phyloP scores from a whole-genome alignment of 2,797 vertebrate species.

The Crocodylus rhombifer region DNA sequence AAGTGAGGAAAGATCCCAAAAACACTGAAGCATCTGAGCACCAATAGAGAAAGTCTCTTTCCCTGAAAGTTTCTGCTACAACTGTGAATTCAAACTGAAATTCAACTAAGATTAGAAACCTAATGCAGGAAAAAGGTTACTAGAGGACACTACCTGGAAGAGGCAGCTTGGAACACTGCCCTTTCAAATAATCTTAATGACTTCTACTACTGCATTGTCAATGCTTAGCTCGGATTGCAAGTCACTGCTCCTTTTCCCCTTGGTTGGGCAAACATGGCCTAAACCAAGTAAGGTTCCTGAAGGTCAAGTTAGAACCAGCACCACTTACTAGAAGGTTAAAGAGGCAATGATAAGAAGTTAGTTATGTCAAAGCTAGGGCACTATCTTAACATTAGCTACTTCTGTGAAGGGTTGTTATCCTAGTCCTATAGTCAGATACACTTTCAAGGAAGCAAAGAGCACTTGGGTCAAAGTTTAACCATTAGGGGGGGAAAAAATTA shows the following conservation, averaged over 20 bases:
- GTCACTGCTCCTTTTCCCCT: too few relatives aligned
- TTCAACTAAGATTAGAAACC: too few relatives aligned
- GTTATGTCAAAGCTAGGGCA: neutral
- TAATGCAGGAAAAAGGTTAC: too few relatives aligned
- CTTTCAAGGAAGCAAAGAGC: neutral
- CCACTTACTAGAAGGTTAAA: neutral
- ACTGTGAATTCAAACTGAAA: neutral
- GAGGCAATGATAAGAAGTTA: too few relatives aligned
- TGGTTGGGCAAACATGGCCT: neutral
- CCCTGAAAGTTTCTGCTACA: neutral
- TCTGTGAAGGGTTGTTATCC: neutral
- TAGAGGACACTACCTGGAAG: too few relatives aligned
- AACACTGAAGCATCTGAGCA: neutral
- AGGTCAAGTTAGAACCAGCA: neutral
- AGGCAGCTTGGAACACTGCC: too few relatives aligned
- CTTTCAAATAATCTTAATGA: neutral
- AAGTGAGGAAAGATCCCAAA: neutral
- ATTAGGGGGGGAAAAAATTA: too few relatives aligned
- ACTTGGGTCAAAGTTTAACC: accelerated
- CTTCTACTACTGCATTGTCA: neutral
- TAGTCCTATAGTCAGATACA: neutral
- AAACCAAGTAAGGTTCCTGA: too few relatives aligned
- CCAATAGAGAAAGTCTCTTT: neutral
- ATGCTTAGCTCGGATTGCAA: neutral
- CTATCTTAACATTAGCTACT: accelerated